Conservation (phyloP, 2,888 invertebrate species). For the Willowsia nigromaculata region DNA sequence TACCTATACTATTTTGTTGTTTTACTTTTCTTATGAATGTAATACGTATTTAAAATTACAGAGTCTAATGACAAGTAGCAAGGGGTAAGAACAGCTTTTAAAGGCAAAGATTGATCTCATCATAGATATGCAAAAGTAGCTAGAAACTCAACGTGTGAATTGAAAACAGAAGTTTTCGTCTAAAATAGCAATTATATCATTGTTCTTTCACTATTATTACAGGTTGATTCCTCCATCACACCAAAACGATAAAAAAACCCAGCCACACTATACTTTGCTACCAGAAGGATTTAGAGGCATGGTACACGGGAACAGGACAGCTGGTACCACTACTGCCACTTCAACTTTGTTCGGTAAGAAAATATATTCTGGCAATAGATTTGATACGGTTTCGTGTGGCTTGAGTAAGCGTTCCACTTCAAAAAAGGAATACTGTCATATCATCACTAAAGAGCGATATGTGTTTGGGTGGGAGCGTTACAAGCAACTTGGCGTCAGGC, state of each 20-base stretch:
- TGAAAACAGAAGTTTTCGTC: constrained; percentile 40
- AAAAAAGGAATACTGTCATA: constrained; percentile 31
- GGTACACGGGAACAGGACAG: background rate
- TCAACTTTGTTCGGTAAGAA: background rate
- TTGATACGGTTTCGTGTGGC: background rate
- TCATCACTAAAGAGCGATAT: background rate
- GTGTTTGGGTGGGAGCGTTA: background rate
- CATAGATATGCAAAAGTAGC: constrained; percentile 61
- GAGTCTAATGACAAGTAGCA: background rate
- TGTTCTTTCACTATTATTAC: background rate
- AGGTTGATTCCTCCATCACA: constrained; percentile 8
- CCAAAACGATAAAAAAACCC: background rate
- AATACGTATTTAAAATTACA: background rate
- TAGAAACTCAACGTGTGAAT: constrained; percentile 55
- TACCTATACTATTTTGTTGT: background rate
- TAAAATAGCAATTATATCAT: constrained; percentile 42
- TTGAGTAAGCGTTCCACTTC: background rate
- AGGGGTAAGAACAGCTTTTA: constrained; percentile 9
- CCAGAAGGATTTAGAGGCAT: too few species aligned
- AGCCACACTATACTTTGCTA: background rate
- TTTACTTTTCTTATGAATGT: background rate
- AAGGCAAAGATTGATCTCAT: constrained; percentile 49
- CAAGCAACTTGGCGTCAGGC: constrained; percentile 28
- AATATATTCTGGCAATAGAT: background rate
- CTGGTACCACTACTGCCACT: background rate